Evolutionary conservation across 2,797 vertebrate genomes (phyloP).

Genomic region (Heterohyrax brucei): DNA sequence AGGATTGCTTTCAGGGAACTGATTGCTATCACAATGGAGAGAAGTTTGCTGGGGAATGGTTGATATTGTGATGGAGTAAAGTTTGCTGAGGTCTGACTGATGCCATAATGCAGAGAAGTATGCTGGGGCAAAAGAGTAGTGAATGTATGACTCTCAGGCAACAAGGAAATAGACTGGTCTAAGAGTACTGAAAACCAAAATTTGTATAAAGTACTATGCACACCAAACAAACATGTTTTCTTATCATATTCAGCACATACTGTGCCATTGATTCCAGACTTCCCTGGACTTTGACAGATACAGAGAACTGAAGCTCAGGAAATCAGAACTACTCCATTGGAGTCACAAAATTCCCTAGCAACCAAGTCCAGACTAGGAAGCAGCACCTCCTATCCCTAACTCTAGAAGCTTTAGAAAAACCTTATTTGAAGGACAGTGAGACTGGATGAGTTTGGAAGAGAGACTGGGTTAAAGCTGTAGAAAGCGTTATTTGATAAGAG

Average conservation of each 20-base stretch:
- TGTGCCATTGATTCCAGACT: background rate
- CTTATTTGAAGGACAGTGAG: background rate
- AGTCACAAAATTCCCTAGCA: background rate
- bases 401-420: background rate
- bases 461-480: background rate
- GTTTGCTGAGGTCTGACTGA: background rate
- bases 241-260: background rate
- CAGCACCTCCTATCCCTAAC: background rate
- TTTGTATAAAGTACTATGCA: background rate
- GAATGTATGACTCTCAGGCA: background rate
- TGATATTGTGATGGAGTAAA: background rate
- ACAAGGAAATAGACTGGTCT: background rate
- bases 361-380: background rate
- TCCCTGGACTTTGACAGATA: background rate
- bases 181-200: background rate
- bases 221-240: conserved; percentile 40
- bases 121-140: background rate
- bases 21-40: background rate
- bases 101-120: background rate
- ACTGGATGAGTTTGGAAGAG: background rate
- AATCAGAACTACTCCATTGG: background rate
- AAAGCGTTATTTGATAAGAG: background rate
- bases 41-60: background rate
- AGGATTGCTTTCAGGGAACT: background rate
- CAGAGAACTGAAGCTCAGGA: background rate